Base-by-base conservation (phyloP, 2,113 vertebrate species). In the Noturus placidus region DNA sequence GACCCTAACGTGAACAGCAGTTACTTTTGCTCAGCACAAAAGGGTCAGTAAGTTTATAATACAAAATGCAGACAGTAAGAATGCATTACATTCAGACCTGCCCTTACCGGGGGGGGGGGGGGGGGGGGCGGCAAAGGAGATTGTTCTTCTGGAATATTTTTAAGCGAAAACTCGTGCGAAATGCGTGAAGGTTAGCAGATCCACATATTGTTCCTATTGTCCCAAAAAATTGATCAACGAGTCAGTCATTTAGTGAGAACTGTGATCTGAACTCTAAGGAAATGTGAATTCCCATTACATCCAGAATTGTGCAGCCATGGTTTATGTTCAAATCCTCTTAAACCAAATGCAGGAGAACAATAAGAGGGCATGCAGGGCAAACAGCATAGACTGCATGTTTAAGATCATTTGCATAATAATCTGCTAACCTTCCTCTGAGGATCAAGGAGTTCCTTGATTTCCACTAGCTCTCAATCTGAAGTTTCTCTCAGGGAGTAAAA, bases 311-410 rank as follows among this genome's bases (percentile, higher is more conserved):
- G 15, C 14, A 33, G 2, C 3, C 54, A 5, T 30, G 50, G 72
- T 50, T 87, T 72, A 50, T n/a, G 30, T 46, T 69, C n/a, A 86
- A 89, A 69, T 84, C 57, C 65, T 76, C 70, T 86, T 46, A 52
- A 52, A 69, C 22, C 76, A 69, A 46, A 63, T 63, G 35, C 85
- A 78, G 69, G 57, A 88, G 56, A 86, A 72, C 25, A 57, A 30
- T 88, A 74, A 61, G 17, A 77, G 27, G 27, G 33, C 11, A 83
- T 15, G 5, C 19, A 30, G 78, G 82, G 63, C 78, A 78, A 63
- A 82, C 69, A 87, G 74, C 46, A 57, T 11, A 61, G 79, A 83
- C 76, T 59, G 54, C 13, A 87, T 67, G 33, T 70, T 78, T 56
- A 13, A 50, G 50, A 86, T 63, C 20, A 46, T 65, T 19, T 20